Evolutionary conservation across 2,113 vertebrate genomes (phyloP).

Genomic region (Urocolius indicus): DNA sequence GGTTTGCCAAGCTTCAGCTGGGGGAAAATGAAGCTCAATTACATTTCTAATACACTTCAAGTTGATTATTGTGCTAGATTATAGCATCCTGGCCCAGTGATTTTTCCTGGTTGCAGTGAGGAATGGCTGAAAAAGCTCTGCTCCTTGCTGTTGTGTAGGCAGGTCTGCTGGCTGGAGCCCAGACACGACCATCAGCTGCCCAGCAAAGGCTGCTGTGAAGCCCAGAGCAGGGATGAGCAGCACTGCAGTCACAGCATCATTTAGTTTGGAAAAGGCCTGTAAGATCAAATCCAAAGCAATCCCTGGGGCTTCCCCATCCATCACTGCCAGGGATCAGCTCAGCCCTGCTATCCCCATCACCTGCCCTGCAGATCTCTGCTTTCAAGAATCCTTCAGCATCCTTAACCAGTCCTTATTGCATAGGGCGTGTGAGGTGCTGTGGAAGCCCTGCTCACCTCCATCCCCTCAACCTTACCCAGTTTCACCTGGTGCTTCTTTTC

Average conservation of each 20-base stretch:
- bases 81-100: neutral
- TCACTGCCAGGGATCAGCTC: neutral
- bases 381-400: neutral
- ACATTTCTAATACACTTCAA: neutral
- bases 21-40: neutral
- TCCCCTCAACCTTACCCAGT: neutral
- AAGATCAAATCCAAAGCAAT: too few relatives aligned
- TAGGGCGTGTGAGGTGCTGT: neutral
- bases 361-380: neutral
- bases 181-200: neutral
- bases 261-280: too few relatives aligned
- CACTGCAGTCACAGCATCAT: neutral
- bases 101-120: neutral
- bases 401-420: neutral
- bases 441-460: neutral
- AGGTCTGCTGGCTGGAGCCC: fast-evolving
- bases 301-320: neutral
- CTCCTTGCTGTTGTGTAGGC: neutral
- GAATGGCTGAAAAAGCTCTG: neutral
- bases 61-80: neutral
- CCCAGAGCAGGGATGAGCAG: neutral
- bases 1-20: neutral
- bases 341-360: neutral
- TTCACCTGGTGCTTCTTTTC: neutral
- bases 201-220: neutral